Conservation (phyloP, 2,888 invertebrate genomes). For the Trachelus stipa region DNA sequence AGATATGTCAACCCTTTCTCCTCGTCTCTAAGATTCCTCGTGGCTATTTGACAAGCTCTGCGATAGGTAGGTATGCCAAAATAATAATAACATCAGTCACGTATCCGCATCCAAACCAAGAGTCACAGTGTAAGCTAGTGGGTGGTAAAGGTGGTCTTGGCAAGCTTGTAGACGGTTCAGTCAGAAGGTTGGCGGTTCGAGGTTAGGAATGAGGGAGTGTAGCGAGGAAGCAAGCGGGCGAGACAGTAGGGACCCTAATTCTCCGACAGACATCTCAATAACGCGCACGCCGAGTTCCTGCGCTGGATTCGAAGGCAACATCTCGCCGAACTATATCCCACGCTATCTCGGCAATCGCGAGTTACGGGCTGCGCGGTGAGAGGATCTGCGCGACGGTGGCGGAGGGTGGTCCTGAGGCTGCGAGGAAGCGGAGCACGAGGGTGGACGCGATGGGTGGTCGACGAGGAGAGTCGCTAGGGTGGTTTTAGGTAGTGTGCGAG, state of each 20-base stretch:
- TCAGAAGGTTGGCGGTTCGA: neutral
- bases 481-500: slow-evolving; percentile 5
- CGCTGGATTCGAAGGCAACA: slow-evolving; percentile 10
- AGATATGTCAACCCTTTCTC: neutral
- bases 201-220: neutral
- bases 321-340: slow-evolving; percentile 42
- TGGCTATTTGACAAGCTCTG: neutral
- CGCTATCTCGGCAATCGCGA: slow-evolving; percentile 56
- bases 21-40: neutral
- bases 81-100: neutral
- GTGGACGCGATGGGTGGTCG: slow-evolving; percentile 10
- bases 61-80: neutral
- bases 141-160: neutral
- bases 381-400: slow-evolving; percentile 22
- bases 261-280: slow-evolving; percentile 60
- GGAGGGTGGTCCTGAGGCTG: neutral
- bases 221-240: neutral
- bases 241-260: slow-evolving; percentile 45
- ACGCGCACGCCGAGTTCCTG: slow-evolving; percentile 38
- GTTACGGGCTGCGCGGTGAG: slow-evolving; percentile 37
- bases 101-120: neutral
- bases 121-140: neutral
- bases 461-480: slow-evolving; percentile 15
- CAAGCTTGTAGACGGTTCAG: neutral
- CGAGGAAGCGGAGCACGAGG: slow-evolving; percentile 26